phyloP scores from a whole-genome alignment of 2,113 vertebrate genomes.

The Larimichthys crocea region DNA sequence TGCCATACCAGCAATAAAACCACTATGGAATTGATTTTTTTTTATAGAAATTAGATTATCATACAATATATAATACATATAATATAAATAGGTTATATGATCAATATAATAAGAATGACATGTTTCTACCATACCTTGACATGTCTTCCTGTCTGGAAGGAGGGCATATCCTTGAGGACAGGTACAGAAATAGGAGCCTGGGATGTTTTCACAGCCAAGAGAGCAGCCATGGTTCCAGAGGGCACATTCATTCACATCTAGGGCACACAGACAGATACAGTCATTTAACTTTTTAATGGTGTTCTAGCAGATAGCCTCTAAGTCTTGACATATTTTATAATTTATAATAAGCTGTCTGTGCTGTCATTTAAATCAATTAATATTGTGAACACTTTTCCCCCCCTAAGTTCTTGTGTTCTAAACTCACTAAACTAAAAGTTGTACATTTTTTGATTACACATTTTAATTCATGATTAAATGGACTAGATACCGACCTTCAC shows the following conservation, averaged over 20 bases:
- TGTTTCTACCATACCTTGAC: conserved; percentile 81
- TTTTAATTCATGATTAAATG: background rate
- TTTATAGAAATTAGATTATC: background rate
- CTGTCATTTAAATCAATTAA: background rate
- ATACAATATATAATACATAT: background rate
- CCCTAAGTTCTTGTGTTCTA: background rate
- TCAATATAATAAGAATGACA: background rate
- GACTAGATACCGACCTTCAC: conserved; percentile 88
- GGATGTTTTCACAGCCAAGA: conserved; percentile 93
- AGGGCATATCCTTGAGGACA: conserved; percentile 91
- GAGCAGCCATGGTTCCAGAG: conserved; percentile 94
- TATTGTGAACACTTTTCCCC: background rate
- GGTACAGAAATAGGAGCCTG: conserved; percentile 95
- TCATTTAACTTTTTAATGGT: background rate
- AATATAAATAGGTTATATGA: background rate
- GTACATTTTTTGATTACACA: background rate
- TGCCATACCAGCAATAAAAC: background rate
- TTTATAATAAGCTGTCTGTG: background rate
- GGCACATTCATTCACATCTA: conserved; percentile 95
- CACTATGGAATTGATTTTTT: background rate
- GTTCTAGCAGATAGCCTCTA: background rate
- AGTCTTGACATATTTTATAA: background rate
- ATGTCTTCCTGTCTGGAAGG: conserved; percentile 90
- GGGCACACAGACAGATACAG: background rate
- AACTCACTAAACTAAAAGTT: background rate